A percentile compares a stretch with the other conserved stretches of the same genome.
These are phyloP conservation scores for Taeniopygia guttata DNA, from an alignment of 2,797 vertebrate species.

Conservation along the genomic window DNA sequence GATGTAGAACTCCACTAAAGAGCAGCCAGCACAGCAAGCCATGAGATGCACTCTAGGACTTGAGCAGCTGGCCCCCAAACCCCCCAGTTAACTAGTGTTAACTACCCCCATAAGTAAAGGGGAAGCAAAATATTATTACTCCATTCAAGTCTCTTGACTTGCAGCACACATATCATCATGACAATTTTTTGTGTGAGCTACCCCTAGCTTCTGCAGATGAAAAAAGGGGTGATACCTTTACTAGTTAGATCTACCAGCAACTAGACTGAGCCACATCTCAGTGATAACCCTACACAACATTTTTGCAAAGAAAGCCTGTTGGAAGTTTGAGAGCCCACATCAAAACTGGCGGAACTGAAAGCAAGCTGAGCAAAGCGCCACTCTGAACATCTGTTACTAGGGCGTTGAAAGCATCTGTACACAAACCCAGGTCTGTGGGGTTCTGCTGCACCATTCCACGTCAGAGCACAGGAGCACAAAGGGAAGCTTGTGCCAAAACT, in stretches of 20 bases:
- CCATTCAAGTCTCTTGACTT: background rate
- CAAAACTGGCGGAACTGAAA: background rate
- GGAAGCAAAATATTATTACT: background rate
- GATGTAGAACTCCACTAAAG: background rate
- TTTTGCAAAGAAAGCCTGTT: background rate
- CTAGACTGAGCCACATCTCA: background rate
- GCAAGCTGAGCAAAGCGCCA: background rate
- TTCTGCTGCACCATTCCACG: background rate
- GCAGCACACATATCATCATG: background rate
- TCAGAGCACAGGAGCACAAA: background rate
- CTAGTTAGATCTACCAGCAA: background rate
- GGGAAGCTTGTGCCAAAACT: background rate
- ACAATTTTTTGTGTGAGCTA: background rate
- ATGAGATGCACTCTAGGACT: background rate
- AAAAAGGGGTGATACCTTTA: background rate
- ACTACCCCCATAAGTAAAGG: background rate
- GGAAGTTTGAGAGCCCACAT: background rate
- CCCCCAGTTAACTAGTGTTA: background rate
- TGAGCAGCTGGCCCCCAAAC: background rate
- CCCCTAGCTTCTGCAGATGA: background rate
- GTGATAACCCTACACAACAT: background rate
- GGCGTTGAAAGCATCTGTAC: rapidly evolving
- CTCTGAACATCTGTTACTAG: rapidly evolving
- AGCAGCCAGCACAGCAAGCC: background rate
- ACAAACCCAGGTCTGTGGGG: background rate